Percentiles rank a stretch among this genome's conserved stretches.
These are phyloP conservation scores for Drosophila flavopinicola DNA, from an alignment of 2,888 invertebrate species.

Conservation along the genomic window DNA sequence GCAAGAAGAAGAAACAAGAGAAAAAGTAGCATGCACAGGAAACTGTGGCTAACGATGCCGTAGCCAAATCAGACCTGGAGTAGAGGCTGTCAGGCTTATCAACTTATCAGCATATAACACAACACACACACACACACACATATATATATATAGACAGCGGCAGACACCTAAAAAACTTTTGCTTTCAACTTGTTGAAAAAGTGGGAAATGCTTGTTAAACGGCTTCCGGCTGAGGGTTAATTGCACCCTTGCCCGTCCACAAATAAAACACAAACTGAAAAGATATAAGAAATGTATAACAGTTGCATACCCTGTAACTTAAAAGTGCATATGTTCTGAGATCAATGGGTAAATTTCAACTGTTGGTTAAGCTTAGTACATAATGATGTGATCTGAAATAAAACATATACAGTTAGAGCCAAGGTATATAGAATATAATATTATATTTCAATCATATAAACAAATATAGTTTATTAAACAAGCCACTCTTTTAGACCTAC, in stretches of 20 bases:
- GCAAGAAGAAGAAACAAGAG: too few relatives aligned
- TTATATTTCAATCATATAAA: too few relatives aligned
- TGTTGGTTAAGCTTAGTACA: too few relatives aligned
- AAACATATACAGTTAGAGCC: too few relatives aligned
- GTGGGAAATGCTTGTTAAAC: constrained; percentile 73
- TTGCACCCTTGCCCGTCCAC: constrained; percentile 49
- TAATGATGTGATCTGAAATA: too few relatives aligned
- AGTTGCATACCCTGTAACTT: not conserved
- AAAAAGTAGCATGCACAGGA: constrained; percentile 76
- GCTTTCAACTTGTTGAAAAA: constrained; percentile 66
- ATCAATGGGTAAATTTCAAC: too few relatives aligned
- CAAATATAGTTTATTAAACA: too few relatives aligned
- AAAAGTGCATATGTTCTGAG: too few relatives aligned
- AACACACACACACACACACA: constrained; percentile 25
- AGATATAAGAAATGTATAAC: not conserved
- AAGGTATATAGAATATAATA: too few relatives aligned
- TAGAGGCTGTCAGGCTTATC: constrained; percentile 52
- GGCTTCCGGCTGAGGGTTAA: constrained; percentile 74
- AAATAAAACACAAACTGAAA: not conserved
- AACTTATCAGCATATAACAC: constrained; percentile 50
- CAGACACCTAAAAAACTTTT: constrained; percentile 69
- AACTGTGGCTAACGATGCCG: constrained; percentile 74
- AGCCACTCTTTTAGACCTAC: too few relatives aligned
- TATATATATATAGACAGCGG: constrained; percentile 7
- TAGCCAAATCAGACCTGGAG: constrained; percentile 22